These are phyloP conservation scores for Gryllus longicercus DNA, from an alignment of 2,888 invertebrate genomes.

Conservation along the genomic window DNA sequence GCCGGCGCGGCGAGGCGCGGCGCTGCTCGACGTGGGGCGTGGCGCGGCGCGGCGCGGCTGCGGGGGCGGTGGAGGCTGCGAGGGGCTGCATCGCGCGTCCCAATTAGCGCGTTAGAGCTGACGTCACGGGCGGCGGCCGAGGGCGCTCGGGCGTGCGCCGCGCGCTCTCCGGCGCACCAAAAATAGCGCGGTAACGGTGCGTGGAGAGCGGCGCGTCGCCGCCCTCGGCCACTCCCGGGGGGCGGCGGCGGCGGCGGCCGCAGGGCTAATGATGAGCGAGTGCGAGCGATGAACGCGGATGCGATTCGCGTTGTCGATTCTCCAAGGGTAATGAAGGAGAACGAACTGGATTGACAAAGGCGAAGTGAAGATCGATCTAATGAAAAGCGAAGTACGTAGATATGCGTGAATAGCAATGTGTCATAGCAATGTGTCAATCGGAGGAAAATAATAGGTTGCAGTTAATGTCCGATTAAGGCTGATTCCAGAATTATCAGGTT, in stretches of 20 bases:
- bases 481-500: no score
- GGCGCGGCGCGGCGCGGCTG: constrained; percentile 42
- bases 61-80: constrained; percentile 44
- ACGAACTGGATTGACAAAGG: no score
- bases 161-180: background rate
- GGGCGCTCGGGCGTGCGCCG: constrained; percentile 1
- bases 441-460: no score
- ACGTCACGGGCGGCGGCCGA: background rate
- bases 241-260: background rate
- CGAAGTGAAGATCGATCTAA: no score
- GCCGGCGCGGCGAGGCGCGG: constrained; percentile 50
- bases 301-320: no score
- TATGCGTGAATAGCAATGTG: no score
- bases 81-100: background rate
- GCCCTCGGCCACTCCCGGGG: background rate
- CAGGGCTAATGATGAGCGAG: background rate
- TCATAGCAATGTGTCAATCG: no score
- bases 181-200: constrained; percentile 3
- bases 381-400: no score
- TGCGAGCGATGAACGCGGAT: no score
- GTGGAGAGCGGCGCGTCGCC: background rate
- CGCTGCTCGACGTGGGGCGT: constrained; percentile 60
- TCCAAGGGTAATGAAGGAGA: no score
- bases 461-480: no score
- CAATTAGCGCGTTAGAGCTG: constrained; percentile 17